phyloP scores from a whole-genome alignment of 2,797 vertebrate species.

The Paguma larvata region DNA sequence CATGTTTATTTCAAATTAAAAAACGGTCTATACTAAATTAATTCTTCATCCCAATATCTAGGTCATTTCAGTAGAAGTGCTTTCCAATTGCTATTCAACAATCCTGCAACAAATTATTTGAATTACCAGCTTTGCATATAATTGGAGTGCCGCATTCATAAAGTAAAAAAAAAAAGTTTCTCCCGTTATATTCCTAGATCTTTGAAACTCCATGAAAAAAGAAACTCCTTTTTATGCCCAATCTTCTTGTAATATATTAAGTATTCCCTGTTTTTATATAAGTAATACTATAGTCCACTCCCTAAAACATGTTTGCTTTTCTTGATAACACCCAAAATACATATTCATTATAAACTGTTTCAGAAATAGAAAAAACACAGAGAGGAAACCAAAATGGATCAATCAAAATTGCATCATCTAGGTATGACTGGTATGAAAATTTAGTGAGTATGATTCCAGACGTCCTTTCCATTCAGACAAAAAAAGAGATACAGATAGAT shows the following conservation, averaged over 20 bases:
- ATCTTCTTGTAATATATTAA: background rate
- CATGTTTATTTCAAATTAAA: background rate
- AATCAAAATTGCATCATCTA: background rate
- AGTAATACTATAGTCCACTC: background rate
- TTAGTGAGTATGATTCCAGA: background rate
- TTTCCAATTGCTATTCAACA: background rate
- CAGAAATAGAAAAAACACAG: background rate
- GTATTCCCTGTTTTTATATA: background rate
- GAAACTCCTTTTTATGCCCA: background rate
- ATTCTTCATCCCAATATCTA: background rate
- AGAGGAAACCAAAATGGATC: background rate
- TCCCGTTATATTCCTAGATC: background rate
- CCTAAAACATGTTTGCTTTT: background rate
- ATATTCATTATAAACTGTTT: background rate
- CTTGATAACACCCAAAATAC: background rate
- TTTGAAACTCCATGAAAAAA: background rate
- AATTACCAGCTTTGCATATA: background rate
- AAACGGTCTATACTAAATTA: background rate
- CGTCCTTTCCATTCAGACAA: background rate
- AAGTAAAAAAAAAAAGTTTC: background rate
- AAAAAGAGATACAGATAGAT: background rate
- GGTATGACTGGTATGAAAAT: background rate
- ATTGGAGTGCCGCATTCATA: background rate
- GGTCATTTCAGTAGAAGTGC: background rate
- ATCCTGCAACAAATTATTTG: background rate